Evolutionary conservation across 2,797 vertebrate genomes (phyloP), one percentile per base, ranked within the genome.

Genomic region (Bothrops alternatus): DNA sequence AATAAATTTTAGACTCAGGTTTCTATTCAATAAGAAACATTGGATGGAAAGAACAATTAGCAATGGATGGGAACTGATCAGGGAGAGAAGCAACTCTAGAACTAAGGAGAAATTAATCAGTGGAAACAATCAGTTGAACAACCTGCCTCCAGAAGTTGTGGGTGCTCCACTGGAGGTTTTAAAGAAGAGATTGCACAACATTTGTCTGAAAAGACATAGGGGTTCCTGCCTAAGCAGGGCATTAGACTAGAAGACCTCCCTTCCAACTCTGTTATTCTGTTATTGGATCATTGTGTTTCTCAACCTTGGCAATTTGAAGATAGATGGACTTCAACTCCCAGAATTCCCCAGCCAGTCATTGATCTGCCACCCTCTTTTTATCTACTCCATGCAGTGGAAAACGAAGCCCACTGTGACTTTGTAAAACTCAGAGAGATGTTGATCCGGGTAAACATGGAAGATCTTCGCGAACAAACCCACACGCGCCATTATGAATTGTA

Each of bases 361-460:
- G 90, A 10, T 91, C 32, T 93, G n/a, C 91, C 18, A 47, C 10
- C 58, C 37, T 90, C 6, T 92, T 92, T 50, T 91, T 88, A 18
- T 89, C 5, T 0, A 56, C 73, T 53, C 95, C 88, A 58, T 94
- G 3, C 96, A 99, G 99, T 99, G 97, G 99, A 99, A 97, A 99
- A 99, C 0, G 99, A 99, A 97, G 98, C 98, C 96, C 99, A 99
- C 97, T 99, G 99, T 0, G 99, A 99, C 95, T 99, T 99, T 3
- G 99, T 99, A 96, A 99, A 99, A 97, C 98, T 99, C 93, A 97
- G 99, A 91, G 99, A 99, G 97, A 99, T 99, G 99, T 97, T 99
- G 96, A 99, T 99, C 96, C 98, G 99, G 0, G 98, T 99, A 93
- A 99, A 99, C 97, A 99, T 99, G 99, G 99, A 99, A 96, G 99